Base-by-base conservation (phyloP, 2,888 invertebrate genomes). In the Yponomeuta plumbellus region DNA sequence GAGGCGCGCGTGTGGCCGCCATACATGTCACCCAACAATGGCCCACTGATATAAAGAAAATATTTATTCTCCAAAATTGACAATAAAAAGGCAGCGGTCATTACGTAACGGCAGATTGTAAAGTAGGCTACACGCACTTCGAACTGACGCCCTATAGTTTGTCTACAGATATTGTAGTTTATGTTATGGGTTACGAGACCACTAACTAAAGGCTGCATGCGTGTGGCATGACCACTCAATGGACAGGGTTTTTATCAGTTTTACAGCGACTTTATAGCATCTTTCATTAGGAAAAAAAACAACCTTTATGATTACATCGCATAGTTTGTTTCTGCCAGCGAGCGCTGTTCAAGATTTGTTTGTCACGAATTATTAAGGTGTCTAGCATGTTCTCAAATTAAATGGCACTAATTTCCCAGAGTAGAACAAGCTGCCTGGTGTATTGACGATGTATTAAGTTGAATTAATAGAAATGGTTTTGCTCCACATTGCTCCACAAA, bases 41-140 rank as follows among this genome's bases (percentile, higher is more conserved):
- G 84, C 77, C 79, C 77, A 79, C 84, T 87, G 91, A 90, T 90
- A 90, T 86, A 89, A 90, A 89, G 88, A 88, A 90, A 90, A 90
- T 88, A 90, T 89, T 90, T 89, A 87, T 88, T 86, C 86, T 85
- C 86, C 83, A 86, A 85, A 87, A 84, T 85, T 83, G 80, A 78
- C 80, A 82, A 88, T 87, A 85, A 85, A 52, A 84, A 83, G 80
- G 78, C 81, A 68, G 68, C 66, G 65, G 68, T 68, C 71, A 69
- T 69, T 71, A 70, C 68, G 66, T 69, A 67, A 68, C 67, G 67
- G 66, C 66, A 66, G 78, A 74, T 81, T 83, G 80, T 84, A 77
- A 85, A 83, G 72, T 74, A 75, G 73, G 72, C 70, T 73, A 72
- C 72, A 69, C 69, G 66, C 67, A 52, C 44, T 52, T 52, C 6